These are phyloP conservation scores for Leptarthrus brevirostris DNA, from an alignment of 2,888 invertebrate genomes.

Conservation along the genomic window DNA sequence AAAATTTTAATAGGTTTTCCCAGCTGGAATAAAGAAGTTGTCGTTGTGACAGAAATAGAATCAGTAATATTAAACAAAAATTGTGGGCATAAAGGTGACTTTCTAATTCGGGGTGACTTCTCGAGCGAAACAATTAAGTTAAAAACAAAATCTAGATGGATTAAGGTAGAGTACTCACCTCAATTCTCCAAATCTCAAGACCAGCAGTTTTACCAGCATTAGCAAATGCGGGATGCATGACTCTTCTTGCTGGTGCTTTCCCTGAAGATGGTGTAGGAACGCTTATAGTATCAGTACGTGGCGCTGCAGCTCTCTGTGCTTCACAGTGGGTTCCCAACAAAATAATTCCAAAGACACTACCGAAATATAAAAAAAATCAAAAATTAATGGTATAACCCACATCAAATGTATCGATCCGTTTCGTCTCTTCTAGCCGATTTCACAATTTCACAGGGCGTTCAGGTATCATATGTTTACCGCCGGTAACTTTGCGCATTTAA, in stretches of 20 bases:
- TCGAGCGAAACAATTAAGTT: too few relatives aligned
- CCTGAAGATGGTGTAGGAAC: conserved; percentile 56
- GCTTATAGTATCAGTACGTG: conserved; percentile 59
- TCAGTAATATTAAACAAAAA: not conserved
- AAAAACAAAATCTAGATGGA: too few relatives aligned
- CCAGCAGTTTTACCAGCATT: conserved; percentile 77
- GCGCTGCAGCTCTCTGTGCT: conserved; percentile 51
- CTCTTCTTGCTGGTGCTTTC: conserved; percentile 60
- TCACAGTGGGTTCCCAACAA: conserved; percentile 57
- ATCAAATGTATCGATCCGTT: conserved; percentile 12
- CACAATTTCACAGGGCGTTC: too few relatives aligned
- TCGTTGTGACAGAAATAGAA: not conserved
- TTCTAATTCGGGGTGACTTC: too few relatives aligned
- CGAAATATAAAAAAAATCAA: not conserved
- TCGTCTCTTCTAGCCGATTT: not conserved
- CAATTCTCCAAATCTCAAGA: conserved; percentile 83
- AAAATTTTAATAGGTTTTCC: too few relatives aligned
- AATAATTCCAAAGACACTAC: conserved; percentile 9
- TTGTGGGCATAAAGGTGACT: not conserved
- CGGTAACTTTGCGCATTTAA: not conserved
- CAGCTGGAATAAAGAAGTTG: too few relatives aligned
- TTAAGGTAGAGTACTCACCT: conserved; percentile 78
- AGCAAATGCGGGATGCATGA: conserved; percentile 75
- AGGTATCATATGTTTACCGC: not conserved
- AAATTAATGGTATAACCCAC: conserved; percentile 2